Evolutionary conservation across 2,888 invertebrate species (phyloP).

Genomic region (Athrips mouffetella): DNA sequence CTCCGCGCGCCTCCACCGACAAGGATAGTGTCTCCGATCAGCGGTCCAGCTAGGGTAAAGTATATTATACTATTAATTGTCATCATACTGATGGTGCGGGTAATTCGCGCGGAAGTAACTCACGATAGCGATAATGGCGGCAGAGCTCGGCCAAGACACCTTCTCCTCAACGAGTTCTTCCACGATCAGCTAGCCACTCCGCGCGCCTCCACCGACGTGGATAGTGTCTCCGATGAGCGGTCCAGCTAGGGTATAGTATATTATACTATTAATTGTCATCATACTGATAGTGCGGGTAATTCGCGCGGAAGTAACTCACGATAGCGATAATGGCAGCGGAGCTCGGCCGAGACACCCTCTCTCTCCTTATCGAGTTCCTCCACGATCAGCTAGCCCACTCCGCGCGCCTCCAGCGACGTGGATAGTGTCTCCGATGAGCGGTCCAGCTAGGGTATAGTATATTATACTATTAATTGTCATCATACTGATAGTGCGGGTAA

Average conservation of each 20-base stretch:
- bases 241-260: constrained; percentile 48
- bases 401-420: constrained; percentile 60
- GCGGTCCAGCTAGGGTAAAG: constrained; percentile 49
- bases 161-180: constrained; percentile 64
- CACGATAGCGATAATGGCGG: constrained; percentile 80
- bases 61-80: not conserved
- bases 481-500: constrained; percentile 87
- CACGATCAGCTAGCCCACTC: constrained; percentile 70
- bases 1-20: constrained; percentile 60
- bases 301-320: constrained; percentile 83
- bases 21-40: constrained; percentile 60
- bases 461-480: constrained; percentile 43
- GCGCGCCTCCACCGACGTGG: constrained; percentile 60
- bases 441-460: constrained; percentile 47
- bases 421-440: constrained; percentile 57
- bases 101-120: constrained; percentile 87
- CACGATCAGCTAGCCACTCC: constrained; percentile 70
- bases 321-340: constrained; percentile 80
- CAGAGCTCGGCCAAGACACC: constrained; percentile 65
- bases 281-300: constrained; percentile 89
- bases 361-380: constrained; percentile 64
- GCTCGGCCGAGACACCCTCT: constrained; percentile 62
- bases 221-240: constrained; percentile 54
- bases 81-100: constrained; percentile 87
- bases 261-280: constrained; percentile 41